Conservation (phyloP, 2,888 invertebrate genomes). For the Brachyopa scutellaris region DNA sequence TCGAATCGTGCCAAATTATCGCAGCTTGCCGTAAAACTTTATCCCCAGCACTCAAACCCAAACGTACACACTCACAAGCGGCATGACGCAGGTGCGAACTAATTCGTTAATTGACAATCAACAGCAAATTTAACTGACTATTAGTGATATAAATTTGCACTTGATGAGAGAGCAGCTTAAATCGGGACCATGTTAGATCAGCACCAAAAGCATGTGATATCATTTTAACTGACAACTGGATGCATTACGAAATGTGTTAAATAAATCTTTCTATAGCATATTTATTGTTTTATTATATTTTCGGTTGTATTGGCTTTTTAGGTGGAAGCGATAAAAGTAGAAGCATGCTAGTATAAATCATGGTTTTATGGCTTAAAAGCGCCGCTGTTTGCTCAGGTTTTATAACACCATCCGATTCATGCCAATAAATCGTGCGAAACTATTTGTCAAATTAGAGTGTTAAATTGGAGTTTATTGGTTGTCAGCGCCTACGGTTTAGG, state of each 20-base stretch:
- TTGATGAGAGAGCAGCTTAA: background rate
- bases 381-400: slow-evolving; percentile 13
- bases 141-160: slow-evolving; percentile 31
- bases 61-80: background rate
- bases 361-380: background rate
- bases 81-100: slow-evolving; percentile 29
- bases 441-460: slow-evolving; percentile 16
- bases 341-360: slow-evolving; percentile 24
- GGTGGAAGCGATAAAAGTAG: slow-evolving; percentile 27
- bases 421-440: slow-evolving; percentile 26
- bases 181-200: slow-evolving; percentile 8
- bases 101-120: slow-evolving; percentile 41
- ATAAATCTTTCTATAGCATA: background rate
- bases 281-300: slow-evolving; percentile 35
- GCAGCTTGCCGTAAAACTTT: background rate
- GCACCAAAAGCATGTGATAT: slow-evolving; percentile 12
- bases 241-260: slow-evolving; percentile 8
- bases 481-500: background rate
- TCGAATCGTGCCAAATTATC: background rate
- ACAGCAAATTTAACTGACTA: slow-evolving; percentile 30
- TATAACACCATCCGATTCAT: background rate
- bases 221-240: background rate
- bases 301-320: background rate
- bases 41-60: background rate
- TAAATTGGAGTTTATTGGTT: slow-evolving; percentile 18